Evolutionary conservation across 2,113 vertebrate genomes (phyloP), one percentile per base, ranked within the genome.

Genomic region (Asarcornis scutulata): DNA sequence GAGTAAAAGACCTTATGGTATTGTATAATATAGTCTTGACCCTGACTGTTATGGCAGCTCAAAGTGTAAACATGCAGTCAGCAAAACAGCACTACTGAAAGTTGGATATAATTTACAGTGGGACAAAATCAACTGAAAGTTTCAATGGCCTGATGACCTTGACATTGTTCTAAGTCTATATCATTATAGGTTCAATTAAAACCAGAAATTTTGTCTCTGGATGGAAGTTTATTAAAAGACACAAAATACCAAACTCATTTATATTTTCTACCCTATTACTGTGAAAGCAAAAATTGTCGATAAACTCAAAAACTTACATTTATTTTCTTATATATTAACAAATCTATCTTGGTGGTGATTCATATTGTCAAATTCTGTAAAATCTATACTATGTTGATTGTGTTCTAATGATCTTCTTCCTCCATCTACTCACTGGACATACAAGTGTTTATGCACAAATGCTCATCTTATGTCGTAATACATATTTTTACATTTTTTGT

Each of bases 21-120:
- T 82, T 74, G 90, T 56, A 72, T 78, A 93, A 85, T 77, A 83
- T n/a, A 52, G n/a, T 93, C 79, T 84, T 95, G 83, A 95, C 94
- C 80, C 88, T 87, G 62, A 82, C 20, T 79, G 60, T 88, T 71
- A 59, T 5, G 46, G 64, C 84, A 88, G 22, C 40, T 96, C 38
- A 59, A 76, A 88, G 27, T 44, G 18, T 76, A 88, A 92, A 86
- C 36, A 36, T 42, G 16, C 59, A 91, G 80, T 59, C 83, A 95
- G 80, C 52, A 94, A 58, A 93, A 91, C 31, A 72, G 74, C 38
- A 46, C 17, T 69, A 40, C 22, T 52, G 67, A n/a, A 80, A 83
- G 36, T 62, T 72, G 52, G 8, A 32, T 67, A 16, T 40, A n/a
- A 48, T 77, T 94, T 84, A 87, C 60, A 58, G 71, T 12, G 25